Evolutionary conservation across 2,888 invertebrate species (phyloP).

Genomic region (Trissolcus brochymenae): DNA sequence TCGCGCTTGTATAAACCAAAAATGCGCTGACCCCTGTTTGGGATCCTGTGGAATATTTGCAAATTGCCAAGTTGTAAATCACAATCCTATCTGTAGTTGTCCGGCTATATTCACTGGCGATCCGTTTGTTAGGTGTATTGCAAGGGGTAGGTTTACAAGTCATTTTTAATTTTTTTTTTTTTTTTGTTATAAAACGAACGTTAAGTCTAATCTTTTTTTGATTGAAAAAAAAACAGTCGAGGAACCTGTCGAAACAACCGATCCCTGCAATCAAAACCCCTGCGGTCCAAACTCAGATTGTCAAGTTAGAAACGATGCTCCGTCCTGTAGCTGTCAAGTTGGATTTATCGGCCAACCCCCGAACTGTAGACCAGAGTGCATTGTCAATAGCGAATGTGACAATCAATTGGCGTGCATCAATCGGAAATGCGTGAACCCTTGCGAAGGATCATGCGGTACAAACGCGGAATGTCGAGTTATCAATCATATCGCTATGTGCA

Average conservation of each 20-base stretch:
- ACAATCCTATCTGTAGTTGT: conserved; percentile 78
- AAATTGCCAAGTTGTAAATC: conserved; percentile 77
- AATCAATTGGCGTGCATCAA: conserved; percentile 74
- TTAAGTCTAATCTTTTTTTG: not conserved
- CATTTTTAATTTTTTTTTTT: no score
- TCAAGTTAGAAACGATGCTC: conserved; percentile 76
- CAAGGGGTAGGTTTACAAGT: conserved; percentile 51
- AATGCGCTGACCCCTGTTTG: conserved; percentile 77
- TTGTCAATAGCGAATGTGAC: conserved; percentile 76
- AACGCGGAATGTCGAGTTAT: conserved; percentile 70
- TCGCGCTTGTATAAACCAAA: conserved; percentile 75
- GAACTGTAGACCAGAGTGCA: conserved; percentile 77
- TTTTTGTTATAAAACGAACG: not conserved
- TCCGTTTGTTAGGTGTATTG: conserved; percentile 73
- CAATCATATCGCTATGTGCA: conserved; percentile 73
- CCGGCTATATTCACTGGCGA: conserved; percentile 73
- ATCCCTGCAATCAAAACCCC: conserved; percentile 77
- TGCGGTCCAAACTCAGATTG: conserved; percentile 78
- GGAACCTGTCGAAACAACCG: conserved; percentile 55
- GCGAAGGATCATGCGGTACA: conserved; percentile 70
- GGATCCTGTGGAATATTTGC: conserved; percentile 77
- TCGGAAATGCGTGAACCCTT: conserved; percentile 72
- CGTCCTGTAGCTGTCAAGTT: conserved; percentile 78
- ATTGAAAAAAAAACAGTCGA: conserved; percentile 13
- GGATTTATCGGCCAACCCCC: conserved; percentile 77